phyloP scores from a whole-genome alignment of 2,797 vertebrate species.

The Anolis apletophallus region DNA sequence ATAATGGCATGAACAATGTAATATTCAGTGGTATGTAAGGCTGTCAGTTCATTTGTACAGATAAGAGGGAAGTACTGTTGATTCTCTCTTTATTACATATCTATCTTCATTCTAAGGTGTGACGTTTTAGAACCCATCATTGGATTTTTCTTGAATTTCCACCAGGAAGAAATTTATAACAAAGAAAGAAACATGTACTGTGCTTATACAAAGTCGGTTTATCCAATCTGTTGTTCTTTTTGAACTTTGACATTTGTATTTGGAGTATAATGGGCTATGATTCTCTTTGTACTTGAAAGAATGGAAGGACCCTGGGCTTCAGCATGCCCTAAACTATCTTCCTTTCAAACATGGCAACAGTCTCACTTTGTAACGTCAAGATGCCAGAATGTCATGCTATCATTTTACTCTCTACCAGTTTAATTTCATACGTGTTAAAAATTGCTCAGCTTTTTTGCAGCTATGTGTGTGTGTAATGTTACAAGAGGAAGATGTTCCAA shows the following conservation, averaged over 20 bases:
- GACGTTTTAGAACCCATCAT: neutral
- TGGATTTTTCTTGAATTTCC: neutral
- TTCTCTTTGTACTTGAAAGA: slow-evolving; percentile 1
- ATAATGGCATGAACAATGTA: neutral
- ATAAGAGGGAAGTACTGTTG: neutral
- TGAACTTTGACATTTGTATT: slow-evolving; percentile 21
- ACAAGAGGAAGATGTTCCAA: neutral
- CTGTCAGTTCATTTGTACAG: neutral
- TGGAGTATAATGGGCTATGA: accelerated
- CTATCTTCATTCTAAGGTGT: neutral
- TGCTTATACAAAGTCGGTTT: neutral
- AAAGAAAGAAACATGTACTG: neutral
- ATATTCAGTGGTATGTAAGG: neutral
- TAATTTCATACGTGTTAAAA: neutral
- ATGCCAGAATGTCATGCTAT: neutral
- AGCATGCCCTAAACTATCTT: neutral
- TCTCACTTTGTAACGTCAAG: slow-evolving; percentile 4
- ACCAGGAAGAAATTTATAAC: neutral
- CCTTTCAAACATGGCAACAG: neutral
- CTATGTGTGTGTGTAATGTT: neutral
- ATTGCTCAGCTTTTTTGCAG: slow-evolving; percentile 13
- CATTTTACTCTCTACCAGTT: slow-evolving; percentile 9
- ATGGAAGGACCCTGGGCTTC: neutral
- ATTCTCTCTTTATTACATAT: neutral
- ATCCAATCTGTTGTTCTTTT: neutral